Evolutionary conservation across 1,140 invertebrate species (phyloP), one percentile per base, ranked within the genome.

Genomic region (Drosophila gunungcola): DNA sequence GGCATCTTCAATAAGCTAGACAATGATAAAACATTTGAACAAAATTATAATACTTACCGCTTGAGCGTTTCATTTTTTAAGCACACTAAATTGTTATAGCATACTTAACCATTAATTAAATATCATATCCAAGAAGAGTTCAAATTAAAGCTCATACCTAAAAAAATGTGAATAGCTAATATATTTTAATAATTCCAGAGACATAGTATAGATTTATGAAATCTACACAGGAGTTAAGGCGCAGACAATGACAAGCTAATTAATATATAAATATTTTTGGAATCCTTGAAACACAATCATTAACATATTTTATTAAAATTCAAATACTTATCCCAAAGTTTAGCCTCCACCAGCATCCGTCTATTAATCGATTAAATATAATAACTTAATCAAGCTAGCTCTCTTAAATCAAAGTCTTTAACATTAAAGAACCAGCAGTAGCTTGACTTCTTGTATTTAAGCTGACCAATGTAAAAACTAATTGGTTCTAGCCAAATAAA

Each of bases 401-500:
- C 32, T 11, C 21, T 54, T 58, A 52, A 13, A 57, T 25, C 53
- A 73, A 72, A 76, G 78, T 54, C 60, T 68, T 58, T 58, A 52
- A 38, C 41, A 58, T 72, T 64, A 63, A 52, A 42, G 29, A 13
- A 42, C 13, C 29, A 39, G 16, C 29, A 34, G 29, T 38, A 46
- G 32, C 42, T 41, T 5, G n/a, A 48, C 51, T 61, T 77, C 46
- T 75, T 75, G 43, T 43, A 56, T 41, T 34, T 58, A 52, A 56
- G 45, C 32, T 62, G 64, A 82, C 63, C 78, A 65, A 43, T 41
- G 34, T 49, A 45, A 45, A 65, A 65, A 60, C 48, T 62, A 74
- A 86, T 73, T 84, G 57, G 60, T 80, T 84, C 73, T 84, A 51
- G 25, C 48, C 65, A 45, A 56, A 55, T 39, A 69, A 48, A 56